Base-by-base conservation (phyloP, 2,797 vertebrate genomes). In the Centroberyx gerrardi region DNA sequence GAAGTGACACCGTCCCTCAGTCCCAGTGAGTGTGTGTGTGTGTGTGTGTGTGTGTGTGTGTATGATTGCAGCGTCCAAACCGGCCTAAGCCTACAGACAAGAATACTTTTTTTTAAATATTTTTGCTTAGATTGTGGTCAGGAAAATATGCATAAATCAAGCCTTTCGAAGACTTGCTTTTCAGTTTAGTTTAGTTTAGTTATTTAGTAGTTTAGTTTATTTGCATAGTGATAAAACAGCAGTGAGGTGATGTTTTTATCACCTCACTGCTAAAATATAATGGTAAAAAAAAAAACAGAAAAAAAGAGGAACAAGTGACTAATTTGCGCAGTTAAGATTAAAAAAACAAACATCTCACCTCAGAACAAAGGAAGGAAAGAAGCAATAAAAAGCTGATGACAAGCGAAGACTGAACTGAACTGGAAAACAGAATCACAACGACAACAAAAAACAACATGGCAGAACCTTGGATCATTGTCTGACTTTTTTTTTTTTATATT, bases 1-100 rank as follows among this genome's bases (percentile, higher is more conserved):
- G 76, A 79, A 67, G 72, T 70, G 78, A 74, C 76, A 81, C 51
- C 28, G 48, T 81, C 71, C 49, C 52, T 76, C 73, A 60, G 4
- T 69, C 44, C 56, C 7, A 1, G 69, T n/a, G 61, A 40, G 8
- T 53, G 33, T 68, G 52, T 38, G 31, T 60, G 49, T 54, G 49
- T 44, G 58, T 63, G 60, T 69, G 60, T 64, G 67, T 72, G 70
- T 64, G 51, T 80, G 40, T 74, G 75, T 76, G 71, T 62, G 79
- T 77, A 71, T 3, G 53, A 73, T 54, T 1, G 28, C 58, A 78
- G 44, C 67, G 49, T 40, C 27, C 8, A 18, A 9, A 46, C 44
- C 42, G 28, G 64, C 27, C 66, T 59, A 38, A 72, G 70, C 22
- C 53, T 15, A 5, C 46, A 51, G 46, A 46, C 8, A 65, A 51